These are phyloP conservation scores for Mesorhabditis belari DNA, from an alignment of 2,888 invertebrate species.

Conservation along the genomic window DNA sequence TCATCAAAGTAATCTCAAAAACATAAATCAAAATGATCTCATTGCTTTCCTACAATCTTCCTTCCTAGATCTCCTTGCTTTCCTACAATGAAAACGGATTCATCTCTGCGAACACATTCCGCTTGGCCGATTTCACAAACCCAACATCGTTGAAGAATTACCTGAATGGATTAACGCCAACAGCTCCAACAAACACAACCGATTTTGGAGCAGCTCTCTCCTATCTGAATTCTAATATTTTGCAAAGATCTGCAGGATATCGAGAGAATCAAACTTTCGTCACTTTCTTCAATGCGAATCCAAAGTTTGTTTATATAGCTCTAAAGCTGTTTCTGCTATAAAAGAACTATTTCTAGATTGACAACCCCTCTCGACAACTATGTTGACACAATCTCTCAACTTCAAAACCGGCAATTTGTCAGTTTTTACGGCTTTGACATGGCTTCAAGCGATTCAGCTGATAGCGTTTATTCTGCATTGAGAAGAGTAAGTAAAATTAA, in stretches of 20 bases:
- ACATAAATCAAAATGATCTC: background rate
- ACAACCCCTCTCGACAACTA: background rate
- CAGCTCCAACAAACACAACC: background rate
- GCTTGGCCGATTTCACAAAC: no score
- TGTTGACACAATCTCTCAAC: background rate
- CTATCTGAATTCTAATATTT: background rate
- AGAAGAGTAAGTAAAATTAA: background rate
- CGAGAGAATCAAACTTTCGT: background rate
- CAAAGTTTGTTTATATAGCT: background rate
- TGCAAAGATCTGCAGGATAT: background rate
- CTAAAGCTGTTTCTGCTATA: background rate
- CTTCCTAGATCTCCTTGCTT: background rate
- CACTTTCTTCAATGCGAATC: background rate
- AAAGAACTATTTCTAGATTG: background rate
- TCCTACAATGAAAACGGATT: background rate
- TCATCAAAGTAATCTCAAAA: background rate
- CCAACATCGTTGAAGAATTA: background rate
- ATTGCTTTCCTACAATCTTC: no score
- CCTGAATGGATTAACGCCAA: background rate
- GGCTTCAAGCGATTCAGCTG: background rate
- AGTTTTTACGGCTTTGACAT: background rate
- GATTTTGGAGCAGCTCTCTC: background rate
- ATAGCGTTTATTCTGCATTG: background rate
- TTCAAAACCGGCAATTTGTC: background rate
- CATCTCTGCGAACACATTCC: no score